These are phyloP conservation scores for Ancistrus triradiatus DNA, from an alignment of 2,113 vertebrate genomes.

Conservation along the genomic window DNA sequence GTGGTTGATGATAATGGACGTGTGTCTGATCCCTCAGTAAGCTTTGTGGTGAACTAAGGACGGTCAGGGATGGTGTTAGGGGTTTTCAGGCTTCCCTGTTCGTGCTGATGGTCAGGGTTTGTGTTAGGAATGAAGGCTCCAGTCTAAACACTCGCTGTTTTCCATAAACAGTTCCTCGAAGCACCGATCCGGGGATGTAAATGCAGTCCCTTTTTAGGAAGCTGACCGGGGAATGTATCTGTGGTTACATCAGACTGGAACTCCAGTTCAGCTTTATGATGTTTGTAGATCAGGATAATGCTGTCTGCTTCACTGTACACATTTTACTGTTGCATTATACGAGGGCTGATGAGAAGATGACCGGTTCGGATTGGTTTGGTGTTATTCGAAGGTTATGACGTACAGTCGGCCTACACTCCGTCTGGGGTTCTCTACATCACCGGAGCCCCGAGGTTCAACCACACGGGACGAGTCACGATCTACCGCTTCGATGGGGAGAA, in stretches of 20 bases:
- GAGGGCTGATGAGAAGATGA: too few relatives aligned
- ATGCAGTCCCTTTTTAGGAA: neutral
- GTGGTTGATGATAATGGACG: too few relatives aligned
- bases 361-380: neutral
- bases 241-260: too few relatives aligned
- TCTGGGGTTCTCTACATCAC: slow-evolving; percentile 79
- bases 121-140: neutral
- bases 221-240: neutral
- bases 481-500: slow-evolving; percentile 72
- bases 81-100: too few relatives aligned
- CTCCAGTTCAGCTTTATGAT: too few relatives aligned
- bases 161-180: slow-evolving; percentile 32
- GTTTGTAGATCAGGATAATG: too few relatives aligned
- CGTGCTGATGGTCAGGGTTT: neutral
- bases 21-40: too few relatives aligned
- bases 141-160: slow-evolving; percentile 37
- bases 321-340: too few relatives aligned
- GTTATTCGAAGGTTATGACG: slow-evolving; percentile 78
- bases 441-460: slow-evolving; percentile 92
- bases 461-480: slow-evolving; percentile 86
- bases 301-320: too few relatives aligned
- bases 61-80: too few relatives aligned
- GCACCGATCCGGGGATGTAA: neutral
- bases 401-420: slow-evolving; percentile 78
- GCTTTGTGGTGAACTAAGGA: too few relatives aligned